Conservation (phyloP, 2,113 vertebrate genomes). For the Pleuronectes platessa region DNA sequence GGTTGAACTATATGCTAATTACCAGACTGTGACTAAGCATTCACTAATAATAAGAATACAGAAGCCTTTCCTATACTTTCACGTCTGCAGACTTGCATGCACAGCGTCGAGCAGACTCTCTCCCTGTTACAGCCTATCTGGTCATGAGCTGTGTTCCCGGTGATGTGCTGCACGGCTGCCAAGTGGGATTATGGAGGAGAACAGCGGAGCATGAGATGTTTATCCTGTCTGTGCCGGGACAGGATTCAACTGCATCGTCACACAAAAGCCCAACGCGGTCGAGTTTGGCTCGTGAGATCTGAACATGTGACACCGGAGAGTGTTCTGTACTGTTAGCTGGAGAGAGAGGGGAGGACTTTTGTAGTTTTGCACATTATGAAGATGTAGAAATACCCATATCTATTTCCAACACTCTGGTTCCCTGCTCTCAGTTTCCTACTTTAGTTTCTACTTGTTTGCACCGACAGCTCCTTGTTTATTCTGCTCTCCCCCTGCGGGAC, state of each 20-base stretch:
- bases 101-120: constrained; percentile 57
- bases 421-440: too few relatives aligned
- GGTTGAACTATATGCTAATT: constrained; percentile 7
- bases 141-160: constrained; percentile 37
- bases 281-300: neutral
- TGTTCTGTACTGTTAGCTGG: neutral
- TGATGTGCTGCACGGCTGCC: constrained; percentile 62
- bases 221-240: constrained; percentile 47
- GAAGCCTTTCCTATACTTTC: neutral
- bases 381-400: too few relatives aligned
- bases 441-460: too few relatives aligned
- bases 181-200: constrained; percentile 67
- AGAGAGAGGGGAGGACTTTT: neutral
- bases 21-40: constrained; percentile 4
- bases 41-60: constrained; percentile 25
- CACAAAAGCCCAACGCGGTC: constrained; percentile 11
- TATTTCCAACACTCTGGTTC: too few relatives aligned
- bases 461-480: too few relatives aligned
- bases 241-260: constrained; percentile 33
- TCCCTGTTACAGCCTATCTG: constrained; percentile 58
- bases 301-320: neutral
- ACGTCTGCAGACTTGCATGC: constrained; percentile 2
- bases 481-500: too few relatives aligned
- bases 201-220: constrained; percentile 66
- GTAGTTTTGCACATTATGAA: neutral